phyloP scores from a whole-genome alignment of 2,888 invertebrate species.

The Fragum whitleyi region DNA sequence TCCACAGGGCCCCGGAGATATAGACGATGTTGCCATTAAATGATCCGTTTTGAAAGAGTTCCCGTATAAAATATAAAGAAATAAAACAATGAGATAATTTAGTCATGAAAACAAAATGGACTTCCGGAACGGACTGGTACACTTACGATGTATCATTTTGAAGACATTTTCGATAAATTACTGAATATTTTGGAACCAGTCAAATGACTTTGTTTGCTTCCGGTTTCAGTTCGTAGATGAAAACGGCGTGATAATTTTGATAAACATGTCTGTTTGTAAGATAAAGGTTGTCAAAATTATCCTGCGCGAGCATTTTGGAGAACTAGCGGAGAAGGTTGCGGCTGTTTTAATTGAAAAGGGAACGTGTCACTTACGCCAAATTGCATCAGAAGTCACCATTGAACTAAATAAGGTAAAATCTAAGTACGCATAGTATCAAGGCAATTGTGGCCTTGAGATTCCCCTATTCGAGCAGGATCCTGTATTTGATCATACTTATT shows the following conservation, averaged over 20 bases:
- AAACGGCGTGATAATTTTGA: background rate
- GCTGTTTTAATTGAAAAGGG: constrained; percentile 90
- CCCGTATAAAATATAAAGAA: background rate
- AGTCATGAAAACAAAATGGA: constrained; percentile 19
- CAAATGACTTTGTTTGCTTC: background rate
- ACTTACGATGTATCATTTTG: background rate
- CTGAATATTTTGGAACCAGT: background rate
- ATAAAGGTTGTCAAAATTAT: constrained; percentile 73
- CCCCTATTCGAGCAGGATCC: no score
- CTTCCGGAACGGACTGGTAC: background rate
- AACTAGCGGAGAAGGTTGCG: constrained; percentile 91
- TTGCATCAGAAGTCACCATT: constrained; percentile 88
- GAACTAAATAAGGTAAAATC: constrained; percentile 73
- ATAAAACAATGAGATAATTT: constrained; percentile 13
- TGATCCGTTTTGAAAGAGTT: background rate
- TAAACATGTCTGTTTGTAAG: constrained; percentile 74
- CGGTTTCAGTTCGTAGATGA: background rate
- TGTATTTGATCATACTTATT: no score
- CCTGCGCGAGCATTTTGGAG: constrained; percentile 92
- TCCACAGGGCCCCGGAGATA: constrained; percentile 80
- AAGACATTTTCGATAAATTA: no score
- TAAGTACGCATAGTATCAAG: constrained; percentile 10
- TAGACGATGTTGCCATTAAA: constrained; percentile 71
- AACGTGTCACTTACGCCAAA: constrained; percentile 89
- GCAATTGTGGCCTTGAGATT: no score